Percentiles rank a stretch among this genome's conserved stretches.
phyloP scores from a whole-genome alignment of 2,113 vertebrate species.

The Tragelaphus imberbis region DNA sequence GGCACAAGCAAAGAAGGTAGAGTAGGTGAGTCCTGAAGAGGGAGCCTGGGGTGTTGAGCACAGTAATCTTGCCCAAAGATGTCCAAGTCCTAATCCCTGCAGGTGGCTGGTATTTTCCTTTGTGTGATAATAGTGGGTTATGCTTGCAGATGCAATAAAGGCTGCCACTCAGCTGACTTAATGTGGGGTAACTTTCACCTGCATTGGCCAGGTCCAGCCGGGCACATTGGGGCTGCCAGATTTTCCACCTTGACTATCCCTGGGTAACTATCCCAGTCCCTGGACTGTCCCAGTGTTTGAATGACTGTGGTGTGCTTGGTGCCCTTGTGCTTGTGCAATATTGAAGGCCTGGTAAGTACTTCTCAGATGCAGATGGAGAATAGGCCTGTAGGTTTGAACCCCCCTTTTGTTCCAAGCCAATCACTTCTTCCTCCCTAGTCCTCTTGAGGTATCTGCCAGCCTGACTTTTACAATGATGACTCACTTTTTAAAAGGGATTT shows the following conservation, averaged over 20 bases:
- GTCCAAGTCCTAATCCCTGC: too few species aligned
- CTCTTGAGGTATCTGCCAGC: too few species aligned
- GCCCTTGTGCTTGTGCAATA: not conserved
- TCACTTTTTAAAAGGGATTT: not conserved
- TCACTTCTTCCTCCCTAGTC: too few species aligned
- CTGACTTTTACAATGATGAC: not conserved
- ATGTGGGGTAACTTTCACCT: not conserved
- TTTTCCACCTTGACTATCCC: not conserved
- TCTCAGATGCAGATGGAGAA: not conserved
- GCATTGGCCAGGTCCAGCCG: rapidly evolving
- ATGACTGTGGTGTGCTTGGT: not conserved
- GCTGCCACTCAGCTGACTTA: too few species aligned
- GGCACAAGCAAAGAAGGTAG: not conserved
- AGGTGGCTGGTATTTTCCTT: too few species aligned
- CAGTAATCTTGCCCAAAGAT: not conserved
- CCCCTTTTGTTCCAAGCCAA: too few species aligned
- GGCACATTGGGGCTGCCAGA: too few species aligned
- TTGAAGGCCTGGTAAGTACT: not conserved
- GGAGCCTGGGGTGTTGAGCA: too few species aligned
- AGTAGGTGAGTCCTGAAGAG: not conserved
- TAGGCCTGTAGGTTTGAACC: too few species aligned
- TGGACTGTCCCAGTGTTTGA: not conserved
- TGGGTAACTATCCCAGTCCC: too few species aligned
- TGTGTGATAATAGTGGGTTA: too few species aligned
- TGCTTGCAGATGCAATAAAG: too few species aligned